Evolutionary conservation across 2,888 invertebrate species (phyloP).

Genomic region (Leucophenga maculata): DNA sequence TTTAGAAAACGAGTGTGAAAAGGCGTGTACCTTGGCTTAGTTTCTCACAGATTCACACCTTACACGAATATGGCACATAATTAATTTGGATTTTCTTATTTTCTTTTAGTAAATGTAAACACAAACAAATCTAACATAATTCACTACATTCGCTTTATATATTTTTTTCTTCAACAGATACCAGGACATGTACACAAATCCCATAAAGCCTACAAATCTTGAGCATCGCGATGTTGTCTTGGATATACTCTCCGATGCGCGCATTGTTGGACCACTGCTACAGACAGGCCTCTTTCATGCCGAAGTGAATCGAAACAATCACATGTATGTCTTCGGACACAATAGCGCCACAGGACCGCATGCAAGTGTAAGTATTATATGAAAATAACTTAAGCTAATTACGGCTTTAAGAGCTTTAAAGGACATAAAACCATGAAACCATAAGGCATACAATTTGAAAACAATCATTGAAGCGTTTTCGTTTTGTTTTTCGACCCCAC

Average conservation of each 20-base stretch:
- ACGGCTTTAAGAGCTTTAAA: no score
- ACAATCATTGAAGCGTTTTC: no score
- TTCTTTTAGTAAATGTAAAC: background rate
- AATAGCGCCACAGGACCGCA: slow-evolving; percentile 85
- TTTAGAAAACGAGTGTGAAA: background rate
- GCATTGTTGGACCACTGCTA: slow-evolving; percentile 86
- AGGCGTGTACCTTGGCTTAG: background rate
- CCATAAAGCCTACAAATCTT: slow-evolving; percentile 74
- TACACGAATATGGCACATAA: background rate
- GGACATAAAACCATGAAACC: no score
- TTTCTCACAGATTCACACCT: background rate
- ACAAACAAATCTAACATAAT: background rate
- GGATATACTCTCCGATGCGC: slow-evolving; percentile 90
- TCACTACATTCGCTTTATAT: slow-evolving; percentile 13
- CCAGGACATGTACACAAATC: slow-evolving; percentile 75
- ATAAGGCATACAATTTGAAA: no score
- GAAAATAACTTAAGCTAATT: background rate
- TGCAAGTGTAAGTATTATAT: slow-evolving; percentile 78
- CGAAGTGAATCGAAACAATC: slow-evolving; percentile 82
- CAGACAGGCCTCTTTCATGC: slow-evolving; percentile 84
- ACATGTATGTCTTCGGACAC: slow-evolving; percentile 91
- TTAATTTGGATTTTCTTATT: slow-evolving; percentile 9
- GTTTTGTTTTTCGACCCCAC: no score
- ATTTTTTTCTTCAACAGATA: slow-evolving; percentile 73
- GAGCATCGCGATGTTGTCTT: slow-evolving; percentile 85